Percentiles rank a stretch among this genome's conserved stretches.
Evolutionary conservation across 2,113 vertebrate species (phyloP).

Genomic region (Mustela lutreola): DNA sequence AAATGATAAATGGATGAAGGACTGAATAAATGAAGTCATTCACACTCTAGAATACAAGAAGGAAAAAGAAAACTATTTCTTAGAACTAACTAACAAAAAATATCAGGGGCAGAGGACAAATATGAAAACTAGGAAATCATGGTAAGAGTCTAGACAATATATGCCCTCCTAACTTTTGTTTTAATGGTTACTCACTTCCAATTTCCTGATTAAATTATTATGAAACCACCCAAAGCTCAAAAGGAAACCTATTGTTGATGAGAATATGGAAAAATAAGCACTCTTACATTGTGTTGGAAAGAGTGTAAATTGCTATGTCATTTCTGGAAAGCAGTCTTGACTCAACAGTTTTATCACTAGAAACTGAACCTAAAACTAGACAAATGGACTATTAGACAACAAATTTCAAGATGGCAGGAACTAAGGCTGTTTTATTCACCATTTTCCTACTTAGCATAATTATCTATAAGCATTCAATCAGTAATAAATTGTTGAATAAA

Average conservation of each 20-base stretch:
- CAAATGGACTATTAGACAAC: background rate
- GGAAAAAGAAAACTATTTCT: background rate
- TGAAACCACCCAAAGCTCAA: background rate
- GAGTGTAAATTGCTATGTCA: background rate
- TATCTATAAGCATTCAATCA: background rate
- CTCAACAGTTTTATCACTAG: background rate
- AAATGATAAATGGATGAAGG: background rate
- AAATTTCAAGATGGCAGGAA: background rate
- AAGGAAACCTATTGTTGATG: background rate
- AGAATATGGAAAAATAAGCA: background rate
- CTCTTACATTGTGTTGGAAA: background rate
- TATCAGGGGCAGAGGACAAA: background rate
- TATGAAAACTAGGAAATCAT: background rate
- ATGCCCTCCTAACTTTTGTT: background rate
- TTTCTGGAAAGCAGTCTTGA: background rate
- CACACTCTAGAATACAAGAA: background rate
- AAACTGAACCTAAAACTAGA: background rate
- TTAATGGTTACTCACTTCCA: background rate
- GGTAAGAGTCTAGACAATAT: background rate
- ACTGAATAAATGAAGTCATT: background rate
- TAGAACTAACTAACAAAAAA: background rate
- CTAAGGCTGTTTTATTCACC: background rate
- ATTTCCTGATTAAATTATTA: background rate
- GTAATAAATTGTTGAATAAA: background rate
- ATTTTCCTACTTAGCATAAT: background rate